Base-by-base conservation (phyloP, 2,113 vertebrate genomes). In the Centrocercus urophasianus region DNA sequence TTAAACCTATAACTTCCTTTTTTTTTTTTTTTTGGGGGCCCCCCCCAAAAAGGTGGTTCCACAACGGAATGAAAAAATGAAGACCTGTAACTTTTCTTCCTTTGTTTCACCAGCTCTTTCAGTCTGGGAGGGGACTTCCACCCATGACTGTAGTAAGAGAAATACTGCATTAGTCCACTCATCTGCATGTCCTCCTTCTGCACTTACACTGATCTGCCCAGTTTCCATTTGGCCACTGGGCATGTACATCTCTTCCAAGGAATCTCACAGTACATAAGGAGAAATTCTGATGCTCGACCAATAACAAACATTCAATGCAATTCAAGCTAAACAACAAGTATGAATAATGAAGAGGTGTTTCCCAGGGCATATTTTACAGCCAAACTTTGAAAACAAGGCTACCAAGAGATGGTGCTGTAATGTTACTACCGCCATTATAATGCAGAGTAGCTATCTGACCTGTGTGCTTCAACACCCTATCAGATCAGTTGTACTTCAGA, bases 351-450 rank as follows among this genome's bases (percentile, higher is more conserved):
- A 71, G 4, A 16, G 38, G 34, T 65, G 30, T 43, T 83, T 77
- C 48, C 61, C 52, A 43, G 50, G 83, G 60, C 12, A 48, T 36
- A 78, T 81, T 94, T 86, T 72, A 75, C 57, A 82, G 66, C 52
- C 34, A 28, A 28, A 28, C 47, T 72, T 77, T 40, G 48, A 83
- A 88, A 94, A 80, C 27, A 93, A 95, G 93, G 65, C 38, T 74
- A 60, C 79, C 56, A 83, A 83, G 65, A 67, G 88, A 57, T 25
- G 27, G 42, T 45, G 45, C 30, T 65, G 13, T 82, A 61, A 83
- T 28, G 30, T 67, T 90, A 83, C 52, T 72, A 77, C 43, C 2
- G 0, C 43, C 48, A 34, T 75, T 61, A 71, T 47, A 78, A 91
- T 11, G 88, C 32, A 38, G 57, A 93, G 90, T 89, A 83, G 83